Base-by-base conservation (phyloP, 1,140 invertebrate genomes). In the Zaprionus lachaisei region DNA sequence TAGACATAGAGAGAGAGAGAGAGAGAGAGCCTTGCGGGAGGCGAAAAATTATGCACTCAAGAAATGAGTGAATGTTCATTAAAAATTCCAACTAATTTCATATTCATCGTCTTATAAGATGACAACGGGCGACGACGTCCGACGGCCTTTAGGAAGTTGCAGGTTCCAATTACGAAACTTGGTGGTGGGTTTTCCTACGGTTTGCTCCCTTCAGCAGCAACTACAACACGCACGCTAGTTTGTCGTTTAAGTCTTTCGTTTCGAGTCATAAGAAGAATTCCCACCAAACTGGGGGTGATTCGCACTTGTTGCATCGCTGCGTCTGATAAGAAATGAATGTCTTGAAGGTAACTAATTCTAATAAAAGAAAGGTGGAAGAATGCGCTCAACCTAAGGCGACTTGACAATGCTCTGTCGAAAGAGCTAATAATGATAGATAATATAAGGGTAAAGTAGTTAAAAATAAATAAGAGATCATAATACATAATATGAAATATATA, bases 31-130 rank as follows among this genome's bases (percentile, higher is more conserved):
- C 47, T 51, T 11, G 41, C 14, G 47, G 60, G 55, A 55, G 71
- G 69, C 24, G 37, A 55, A 57, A 54, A 77, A 72, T 54, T 69
- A 73, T 79, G 67, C 68, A 76, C 71, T 68, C 17, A 5, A 51
- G 72, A 77, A 86, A 74, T 73, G 41, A 47, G 81, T 73, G 73
- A 90, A 72, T 82, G 76, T 82, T 80, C 85, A 90, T 90, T 91
- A 85, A 91, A 85, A 90, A 90, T 89, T 82, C 85, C 85, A 73
- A 82, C 85, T 91, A 85, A 91, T 90, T 90, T 90, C 85, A 85
- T 85, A 90, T 90, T 90, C 85, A 90, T 77, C 79, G 66, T 89
- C 85, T 91, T 90, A 90, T 90, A 90, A 82, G 85, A 91, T 69
- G 75, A 56, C 67, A 67, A 41, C 60, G 57, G 58, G 4, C 49